These are phyloP conservation scores for Colossoma macropomum DNA, from an alignment of 2,113 vertebrate genomes.

Conservation along the genomic window DNA sequence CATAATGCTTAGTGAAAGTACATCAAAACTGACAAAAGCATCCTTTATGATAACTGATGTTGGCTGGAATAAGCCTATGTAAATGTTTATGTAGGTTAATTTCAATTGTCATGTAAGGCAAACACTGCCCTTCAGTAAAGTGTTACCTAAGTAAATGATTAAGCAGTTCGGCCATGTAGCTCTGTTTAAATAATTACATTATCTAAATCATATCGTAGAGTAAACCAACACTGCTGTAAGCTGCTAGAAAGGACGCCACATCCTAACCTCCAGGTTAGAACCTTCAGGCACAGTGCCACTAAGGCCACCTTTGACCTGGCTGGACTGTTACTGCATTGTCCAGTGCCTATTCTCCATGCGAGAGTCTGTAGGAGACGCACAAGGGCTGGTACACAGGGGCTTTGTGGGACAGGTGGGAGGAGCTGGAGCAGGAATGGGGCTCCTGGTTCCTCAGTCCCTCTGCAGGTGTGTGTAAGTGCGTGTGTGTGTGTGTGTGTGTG, in stretches of 20 bases:
- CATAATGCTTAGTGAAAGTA: too few relatives aligned
- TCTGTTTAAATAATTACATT: too few relatives aligned
- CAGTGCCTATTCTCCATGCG: background rate
- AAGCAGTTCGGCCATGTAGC: too few relatives aligned
- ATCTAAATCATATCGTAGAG: too few relatives aligned
- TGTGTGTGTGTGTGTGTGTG: slow-evolving; percentile 47
- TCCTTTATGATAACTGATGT: too few relatives aligned
- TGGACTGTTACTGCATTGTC: slow-evolving; percentile 6
- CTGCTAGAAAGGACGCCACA: background rate
- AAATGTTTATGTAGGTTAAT: too few relatives aligned
- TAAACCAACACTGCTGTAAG: slow-evolving; percentile 3
- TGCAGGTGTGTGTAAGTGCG: slow-evolving; percentile 46
- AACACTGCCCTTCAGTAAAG: too few relatives aligned
- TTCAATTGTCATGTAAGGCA: too few relatives aligned
- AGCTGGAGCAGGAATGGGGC: background rate
- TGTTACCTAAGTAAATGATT: too few relatives aligned
- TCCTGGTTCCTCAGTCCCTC: slow-evolving; percentile 16
- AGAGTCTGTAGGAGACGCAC: slow-evolving; percentile 16
- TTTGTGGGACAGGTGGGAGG: slow-evolving; percentile 14
- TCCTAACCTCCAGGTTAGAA: slow-evolving; percentile 42
- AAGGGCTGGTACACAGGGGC: slow-evolving; percentile 29
- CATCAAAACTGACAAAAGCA: too few relatives aligned
- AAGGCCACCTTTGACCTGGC: slow-evolving; percentile 46
- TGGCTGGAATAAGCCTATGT: too few relatives aligned
- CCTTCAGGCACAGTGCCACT: slow-evolving; percentile 31